Evolutionary conservation across 2,797 vertebrate genomes (phyloP), one percentile per base, ranked within the genome.

Genomic region (Pseudochaenichthys georgianus): DNA sequence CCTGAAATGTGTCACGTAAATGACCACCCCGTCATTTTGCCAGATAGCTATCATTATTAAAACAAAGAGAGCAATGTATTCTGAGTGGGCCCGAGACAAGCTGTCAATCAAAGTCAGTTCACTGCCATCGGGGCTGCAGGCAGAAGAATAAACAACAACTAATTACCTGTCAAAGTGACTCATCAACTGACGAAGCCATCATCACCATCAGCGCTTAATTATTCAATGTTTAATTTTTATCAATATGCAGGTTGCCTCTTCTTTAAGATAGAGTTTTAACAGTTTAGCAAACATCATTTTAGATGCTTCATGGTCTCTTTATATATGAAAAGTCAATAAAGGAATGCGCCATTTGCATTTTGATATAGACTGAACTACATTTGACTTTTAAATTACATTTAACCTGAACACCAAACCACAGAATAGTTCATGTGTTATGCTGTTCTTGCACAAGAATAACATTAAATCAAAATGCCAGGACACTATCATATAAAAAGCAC

Each of bases 151-250:
- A 81, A 60, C 41, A 83, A 78, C 75, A 71, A 82, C 86, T 84
- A 85, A 91, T 90, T 88, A 87, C 81, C 81, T 81, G 84, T 92
- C 86, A 92, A 87, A 81, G 17, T 13, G 66, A 55, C 74, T 73
- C 66, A 77, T 88, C 89, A 76, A 73, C 43, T 19, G 81, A 87
- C 82, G 85, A 88, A 75, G 81, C 46, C 71, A 62, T 65, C 69
- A 65, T 53, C 58, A 48, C n/a, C 31, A 83, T 77, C 65, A 73
- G 42, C 9, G 71, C 79, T 34, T 69, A 82, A 86, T 84, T 78
- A 77, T 75, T 78, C 52, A 80, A 42, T 58, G 42, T 70, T 71
- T 71, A 4, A 43, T 28, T 66, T 68, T 13, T 50, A 63, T 70
- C 65, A 66, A 78, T 68, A 42, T 75, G 45, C 46, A 46, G 17